Evolutionary conservation across 1,140 invertebrate genomes (phyloP), one percentile per base, ranked within the genome.

Genomic region (Drosophila sechellia): DNA sequence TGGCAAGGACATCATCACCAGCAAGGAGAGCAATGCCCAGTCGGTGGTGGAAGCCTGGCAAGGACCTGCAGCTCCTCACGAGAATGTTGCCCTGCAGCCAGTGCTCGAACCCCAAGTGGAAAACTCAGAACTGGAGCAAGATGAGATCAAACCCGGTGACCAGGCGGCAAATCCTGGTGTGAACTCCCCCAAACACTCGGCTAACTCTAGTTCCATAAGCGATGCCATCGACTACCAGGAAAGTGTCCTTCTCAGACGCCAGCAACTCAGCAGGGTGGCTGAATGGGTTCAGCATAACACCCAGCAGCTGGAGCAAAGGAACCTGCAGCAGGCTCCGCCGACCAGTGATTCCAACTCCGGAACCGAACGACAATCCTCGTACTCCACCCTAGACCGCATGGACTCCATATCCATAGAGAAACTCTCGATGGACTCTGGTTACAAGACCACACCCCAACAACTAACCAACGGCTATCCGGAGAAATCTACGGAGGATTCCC

Each of bases 231-330:
- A 92, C 52, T 83, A 91, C 40, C 90, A 92, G 65, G 92, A 92
- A 72, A 92, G 79, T 34, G 87, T 90, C 0, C 49, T 92, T 15
- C 56, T 94, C 25, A 93, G 94, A 61, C 94, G 94, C 13, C 94
- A 94, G 48, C 95, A 95, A 54, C 84, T 95, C 43, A 94, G 95
- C 17, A 93, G 95, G 61, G 95, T 96, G 8, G 95, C 95, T 2
- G 95, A 96, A 63, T 95, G 95, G 95, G 94, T 95, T 20, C 94
- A 95, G 78, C 94, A 94, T 69, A 94, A 94, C 71, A 90, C 91
- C 1, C 90, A 92, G 48, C 87, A 90, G 31, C 10, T 90, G 66
- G 83, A 92, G 69, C 87, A 85, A 15, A 48, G 89, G 13, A 76
- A 79, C 15, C 75, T 89, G 20, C 89, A 90, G 22, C 79, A 60